Base-by-base conservation (phyloP, 1,140 invertebrate species). In the Oncopeltus fasciatus region DNA sequence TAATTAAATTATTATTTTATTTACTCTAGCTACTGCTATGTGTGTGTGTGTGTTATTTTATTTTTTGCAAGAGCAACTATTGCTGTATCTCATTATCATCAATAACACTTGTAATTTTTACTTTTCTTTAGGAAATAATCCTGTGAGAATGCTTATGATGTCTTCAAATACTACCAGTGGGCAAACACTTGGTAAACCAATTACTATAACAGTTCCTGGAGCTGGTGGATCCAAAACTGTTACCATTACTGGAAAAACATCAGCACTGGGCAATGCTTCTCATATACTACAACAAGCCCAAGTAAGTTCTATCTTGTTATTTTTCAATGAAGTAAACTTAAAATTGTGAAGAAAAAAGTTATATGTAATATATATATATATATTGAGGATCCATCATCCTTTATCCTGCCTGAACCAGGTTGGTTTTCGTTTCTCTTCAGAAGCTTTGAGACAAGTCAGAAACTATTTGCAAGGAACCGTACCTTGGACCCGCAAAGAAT, bases 131-230 rank as follows among this genome's bases (percentile, higher is more conserved):
- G 49, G 49, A 9, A 53, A 53, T 14, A 24, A 18, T 26, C 60
- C 60, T n/a, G 64, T 67, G 29, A 60, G 68, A 24, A 70, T 70
- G 69, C 62, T 70, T 51, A 66, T 69, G 63, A 65, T 70, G 16
- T 67, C 68, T 28, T 65, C 69, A 4, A 60, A 53, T 60, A 59
- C 66, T 47, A 61, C 61, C 16, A 65, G 47, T 16, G 60, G 66
- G 2, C 27, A 62, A 11, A 60, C 66, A 5, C 67, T 68, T 31
- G 81, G 80, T 0, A 83, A 85, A 69, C 84, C 85, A 0, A 83
- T 87, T 46, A 86, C 83, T 1, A 81, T 86, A 51, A 83, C 83
- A 0, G 78, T 86, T 38, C 82, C 84, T 4, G 76, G 81, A 20
- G 75, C 78, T 62, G 66, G 69, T 14, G 69, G 68, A 33, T 63